phyloP scores from a whole-genome alignment of 2,888 invertebrate species.

The Harmothoe impar region DNA sequence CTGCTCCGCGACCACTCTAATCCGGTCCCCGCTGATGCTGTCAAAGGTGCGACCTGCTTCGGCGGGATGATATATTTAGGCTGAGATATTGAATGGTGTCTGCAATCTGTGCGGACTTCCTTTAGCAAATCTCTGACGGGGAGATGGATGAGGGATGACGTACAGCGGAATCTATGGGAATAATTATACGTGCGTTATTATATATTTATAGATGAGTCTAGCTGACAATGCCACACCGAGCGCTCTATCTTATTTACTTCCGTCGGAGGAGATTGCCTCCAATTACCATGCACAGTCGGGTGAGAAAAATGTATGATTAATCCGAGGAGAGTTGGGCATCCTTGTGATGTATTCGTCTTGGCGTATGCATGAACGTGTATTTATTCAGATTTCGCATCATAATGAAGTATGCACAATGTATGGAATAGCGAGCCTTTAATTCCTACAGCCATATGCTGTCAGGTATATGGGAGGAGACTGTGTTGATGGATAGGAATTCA shows the following conservation, averaged over 20 bases:
- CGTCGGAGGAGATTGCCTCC: not conserved
- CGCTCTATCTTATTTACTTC: conserved; percentile 10
- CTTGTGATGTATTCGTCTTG: not conserved
- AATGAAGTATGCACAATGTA: no score
- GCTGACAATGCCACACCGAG: not conserved
- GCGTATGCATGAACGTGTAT: not conserved
- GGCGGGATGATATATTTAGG: conserved; percentile 1
- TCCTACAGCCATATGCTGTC: not conserved
- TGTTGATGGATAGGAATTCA: not conserved
- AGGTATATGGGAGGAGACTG: not conserved
- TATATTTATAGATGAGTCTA: not conserved
- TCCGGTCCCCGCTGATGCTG: not conserved
- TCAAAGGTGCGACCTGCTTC: conserved; percentile 8
- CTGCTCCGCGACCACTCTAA: conserved; percentile 18
- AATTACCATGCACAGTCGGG: not conserved
- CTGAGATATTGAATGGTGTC: conserved; percentile 14
- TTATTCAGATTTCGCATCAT: no score
- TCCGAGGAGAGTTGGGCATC: not conserved
- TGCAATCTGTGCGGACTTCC: conserved; percentile 14
- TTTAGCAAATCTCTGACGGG: not conserved
- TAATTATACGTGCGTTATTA: conserved; percentile 15
- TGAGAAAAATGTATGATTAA: not conserved
- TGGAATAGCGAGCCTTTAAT: no score
- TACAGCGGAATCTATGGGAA: not conserved
- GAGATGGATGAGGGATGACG: not conserved